These are phyloP conservation scores for Synergus gifuensis DNA, from an alignment of 2,888 invertebrate species.

Conservation along the genomic window DNA sequence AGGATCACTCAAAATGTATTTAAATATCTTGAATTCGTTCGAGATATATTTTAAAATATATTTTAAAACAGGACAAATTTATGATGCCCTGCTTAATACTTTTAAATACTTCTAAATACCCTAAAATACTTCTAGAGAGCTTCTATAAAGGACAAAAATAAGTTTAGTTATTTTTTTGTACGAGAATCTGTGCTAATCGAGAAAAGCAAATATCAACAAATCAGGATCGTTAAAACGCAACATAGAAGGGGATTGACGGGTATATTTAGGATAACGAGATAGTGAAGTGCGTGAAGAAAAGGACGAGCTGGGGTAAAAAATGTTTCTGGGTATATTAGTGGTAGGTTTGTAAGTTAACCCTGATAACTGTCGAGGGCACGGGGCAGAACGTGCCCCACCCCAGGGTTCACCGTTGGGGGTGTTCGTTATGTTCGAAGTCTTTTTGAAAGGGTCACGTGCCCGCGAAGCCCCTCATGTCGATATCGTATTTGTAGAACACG, in stretches of 20 bases:
- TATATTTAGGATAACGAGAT: slow-evolving; percentile 11
- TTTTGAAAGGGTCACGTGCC: slow-evolving; percentile 74
- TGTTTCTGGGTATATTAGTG: slow-evolving; percentile 48
- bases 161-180: background rate
- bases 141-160: no score
- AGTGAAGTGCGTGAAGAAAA: slow-evolving; percentile 22
- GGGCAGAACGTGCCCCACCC: slow-evolving; percentile 59
- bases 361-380: slow-evolving; percentile 67
- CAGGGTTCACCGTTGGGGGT: slow-evolving; percentile 71
- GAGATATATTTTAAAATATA: no score
- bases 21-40: no score
- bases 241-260: background rate
- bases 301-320: slow-evolving; percentile 37
- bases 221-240: background rate
- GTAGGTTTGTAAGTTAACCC: slow-evolving; percentile 70
- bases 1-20: no score
- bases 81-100: no score
- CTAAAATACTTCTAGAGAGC: no score
- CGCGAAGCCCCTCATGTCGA: slow-evolving; percentile 68
- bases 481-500: slow-evolving; percentile 77
- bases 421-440: slow-evolving; percentile 72
- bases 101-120: no score
- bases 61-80: no score
- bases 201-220: no score
- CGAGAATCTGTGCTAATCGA: background rate